These are phyloP conservation scores for Notothenia coriiceps DNA, from an alignment of 2,113 vertebrate genomes.

Conservation along the genomic window DNA sequence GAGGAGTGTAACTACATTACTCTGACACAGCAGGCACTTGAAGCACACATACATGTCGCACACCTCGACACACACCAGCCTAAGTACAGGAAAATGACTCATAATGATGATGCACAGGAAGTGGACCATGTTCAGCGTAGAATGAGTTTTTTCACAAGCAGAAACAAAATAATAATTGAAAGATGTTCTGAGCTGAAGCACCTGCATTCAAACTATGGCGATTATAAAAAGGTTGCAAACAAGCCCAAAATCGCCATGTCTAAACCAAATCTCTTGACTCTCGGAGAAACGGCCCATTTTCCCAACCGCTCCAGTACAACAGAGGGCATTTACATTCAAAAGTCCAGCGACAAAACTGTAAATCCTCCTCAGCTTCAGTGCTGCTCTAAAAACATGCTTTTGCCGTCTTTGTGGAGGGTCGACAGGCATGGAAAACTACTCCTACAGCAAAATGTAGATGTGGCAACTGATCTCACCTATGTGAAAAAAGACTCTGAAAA, in stretches of 20 bases:
- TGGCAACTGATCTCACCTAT: conserved; percentile 87
- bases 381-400: conserved; percentile 83
- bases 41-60: conserved; percentile 86
- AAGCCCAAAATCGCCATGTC: conserved; percentile 21
- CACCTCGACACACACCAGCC: conserved; percentile 86
- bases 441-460: conserved; percentile 84
- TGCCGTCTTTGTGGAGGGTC: conserved; percentile 84
- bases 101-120: conserved; percentile 78
- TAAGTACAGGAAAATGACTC: conserved; percentile 76
- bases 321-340: not conserved
- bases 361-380: conserved; percentile 82
- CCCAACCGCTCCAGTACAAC: conserved; percentile 82
- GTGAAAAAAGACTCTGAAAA: conserved; percentile 84
- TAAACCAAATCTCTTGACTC: conserved; percentile 38
- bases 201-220: conserved; percentile 57
- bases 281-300: conserved; percentile 34
- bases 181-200: conserved; percentile 87
- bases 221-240: conserved; percentile 41
- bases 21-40: conserved; percentile 87
- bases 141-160: conserved; percentile 87
- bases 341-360: not conserved
- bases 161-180: conserved; percentile 84
- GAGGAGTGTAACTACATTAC: conserved; percentile 91
- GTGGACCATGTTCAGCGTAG: conserved; percentile 82
- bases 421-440: conserved; percentile 88